Conservation (phyloP, 2,888 invertebrate genomes). For the Leucoptera coffeella region DNA sequence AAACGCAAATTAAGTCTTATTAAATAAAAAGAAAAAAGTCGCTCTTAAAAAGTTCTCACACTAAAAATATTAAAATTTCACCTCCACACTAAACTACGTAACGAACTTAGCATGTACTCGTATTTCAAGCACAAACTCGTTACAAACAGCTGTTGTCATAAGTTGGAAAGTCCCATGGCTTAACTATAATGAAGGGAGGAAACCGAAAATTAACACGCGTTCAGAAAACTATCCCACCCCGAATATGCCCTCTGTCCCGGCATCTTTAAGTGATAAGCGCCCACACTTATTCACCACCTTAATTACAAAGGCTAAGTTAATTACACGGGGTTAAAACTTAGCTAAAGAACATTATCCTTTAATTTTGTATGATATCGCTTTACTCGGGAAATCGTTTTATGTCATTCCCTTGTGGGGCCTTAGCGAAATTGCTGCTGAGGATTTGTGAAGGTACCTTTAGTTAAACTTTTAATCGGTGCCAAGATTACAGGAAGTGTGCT, state of each 20-base stretch:
- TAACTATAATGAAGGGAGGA: slow-evolving; percentile 14
- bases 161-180: slow-evolving; percentile 15
- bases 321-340: slow-evolving; percentile 40
- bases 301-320: slow-evolving; percentile 47
- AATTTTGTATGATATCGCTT: slow-evolving; percentile 28
- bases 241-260: too few species aligned
- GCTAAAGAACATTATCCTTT: slow-evolving; percentile 37
- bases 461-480: too few species aligned
- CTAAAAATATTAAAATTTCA: too few species aligned
- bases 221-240: too few species aligned
- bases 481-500: too few species aligned
- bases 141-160: slow-evolving; percentile 13
- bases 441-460: slow-evolving; percentile 14
- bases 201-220: too few species aligned
- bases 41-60: too few species aligned
- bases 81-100: too few species aligned
- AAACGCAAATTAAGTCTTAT: too few species aligned
- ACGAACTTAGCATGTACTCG: too few species aligned
- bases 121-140: slow-evolving; percentile 13
- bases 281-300: slow-evolving; percentile 49
- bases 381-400: slow-evolving; percentile 27
- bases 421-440: slow-evolving; percentile 18
- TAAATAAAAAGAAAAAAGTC: too few species aligned
- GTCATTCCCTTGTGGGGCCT: slow-evolving; percentile 23
- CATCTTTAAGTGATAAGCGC: too few species aligned